These are phyloP conservation scores for Trichonephila inaurata DNA, from an alignment of 1,140 invertebrate species.

Conservation along the genomic window DNA sequence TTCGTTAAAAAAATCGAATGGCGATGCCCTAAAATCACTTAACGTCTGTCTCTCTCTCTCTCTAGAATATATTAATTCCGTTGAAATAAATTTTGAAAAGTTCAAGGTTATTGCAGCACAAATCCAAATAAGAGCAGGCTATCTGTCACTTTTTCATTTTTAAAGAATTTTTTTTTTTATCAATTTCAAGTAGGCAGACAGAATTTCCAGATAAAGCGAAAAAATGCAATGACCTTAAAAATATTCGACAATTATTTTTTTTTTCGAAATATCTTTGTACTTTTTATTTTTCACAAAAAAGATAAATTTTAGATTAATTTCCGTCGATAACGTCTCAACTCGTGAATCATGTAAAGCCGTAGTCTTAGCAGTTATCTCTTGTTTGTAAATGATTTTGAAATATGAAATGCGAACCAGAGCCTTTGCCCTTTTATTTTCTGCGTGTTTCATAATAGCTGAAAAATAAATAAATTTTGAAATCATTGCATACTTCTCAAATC, in stretches of 20 bases:
- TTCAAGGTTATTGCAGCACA: not conserved
- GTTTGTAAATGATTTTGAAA: not conserved
- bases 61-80: too few species aligned
- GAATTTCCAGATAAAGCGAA: not conserved
- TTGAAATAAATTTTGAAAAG: not conserved
- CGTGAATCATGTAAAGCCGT: not conserved
- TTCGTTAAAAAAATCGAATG: too few species aligned
- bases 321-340: not conserved
- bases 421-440: not conserved
- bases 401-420: not conserved
- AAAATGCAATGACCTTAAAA: not conserved
- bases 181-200: not conserved
- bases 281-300: not conserved
- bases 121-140: not conserved
- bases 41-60: too few species aligned
- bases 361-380: not conserved
- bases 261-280: not conserved
- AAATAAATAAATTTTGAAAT: too few species aligned
- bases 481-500: too few species aligned
- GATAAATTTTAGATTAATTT: not conserved
- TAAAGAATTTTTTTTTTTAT: not conserved
- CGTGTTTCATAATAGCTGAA: too few species aligned
- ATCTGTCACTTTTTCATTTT: not conserved
- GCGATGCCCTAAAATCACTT: too few species aligned
- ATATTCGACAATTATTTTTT: not conserved